Percentiles rank a stretch among this genome's conserved stretches.
phyloP scores from a whole-genome alignment of 2,888 invertebrate genomes.

The Axea sp. region DNA sequence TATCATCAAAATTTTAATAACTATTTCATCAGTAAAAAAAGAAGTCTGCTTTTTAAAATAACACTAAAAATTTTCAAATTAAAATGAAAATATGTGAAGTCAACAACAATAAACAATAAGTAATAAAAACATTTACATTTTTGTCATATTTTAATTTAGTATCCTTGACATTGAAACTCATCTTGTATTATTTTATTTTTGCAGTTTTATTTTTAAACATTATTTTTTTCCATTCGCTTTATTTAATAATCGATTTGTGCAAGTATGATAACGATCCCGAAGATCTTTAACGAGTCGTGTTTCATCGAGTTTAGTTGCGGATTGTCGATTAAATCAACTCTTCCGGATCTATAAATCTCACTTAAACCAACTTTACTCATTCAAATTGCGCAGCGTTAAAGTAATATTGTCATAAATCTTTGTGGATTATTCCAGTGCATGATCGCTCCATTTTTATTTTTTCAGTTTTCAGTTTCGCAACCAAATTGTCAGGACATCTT shows the following conservation, averaged over 20 bases:
- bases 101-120: too few species aligned
- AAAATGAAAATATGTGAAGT: too few species aligned
- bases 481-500: too few species aligned
- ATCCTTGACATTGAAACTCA: conserved; percentile 35
- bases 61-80: too few species aligned
- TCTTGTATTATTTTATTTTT: conserved; percentile 11
- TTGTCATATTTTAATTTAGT: neutral
- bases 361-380: conserved; percentile 37
- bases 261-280: neutral
- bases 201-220: conserved; percentile 17
- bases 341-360: conserved; percentile 57
- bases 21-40: too few species aligned
- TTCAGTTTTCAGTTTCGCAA: too few species aligned
- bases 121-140: too few species aligned
- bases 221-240: neutral
- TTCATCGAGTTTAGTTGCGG: conserved; percentile 10
- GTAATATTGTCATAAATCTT: too few species aligned
- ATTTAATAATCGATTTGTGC: conserved; percentile 26
- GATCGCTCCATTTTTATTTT: neutral
- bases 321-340: conserved; percentile 47
- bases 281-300: conserved; percentile 1
- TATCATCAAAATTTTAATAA: too few species aligned
- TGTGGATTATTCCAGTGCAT: conserved; percentile 1
- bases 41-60: too few species aligned
- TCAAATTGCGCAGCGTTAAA: conserved; percentile 29